These are phyloP conservation scores for Diadromus collaris DNA, from an alignment of 2,888 invertebrate genomes.

Conservation along the genomic window DNA sequence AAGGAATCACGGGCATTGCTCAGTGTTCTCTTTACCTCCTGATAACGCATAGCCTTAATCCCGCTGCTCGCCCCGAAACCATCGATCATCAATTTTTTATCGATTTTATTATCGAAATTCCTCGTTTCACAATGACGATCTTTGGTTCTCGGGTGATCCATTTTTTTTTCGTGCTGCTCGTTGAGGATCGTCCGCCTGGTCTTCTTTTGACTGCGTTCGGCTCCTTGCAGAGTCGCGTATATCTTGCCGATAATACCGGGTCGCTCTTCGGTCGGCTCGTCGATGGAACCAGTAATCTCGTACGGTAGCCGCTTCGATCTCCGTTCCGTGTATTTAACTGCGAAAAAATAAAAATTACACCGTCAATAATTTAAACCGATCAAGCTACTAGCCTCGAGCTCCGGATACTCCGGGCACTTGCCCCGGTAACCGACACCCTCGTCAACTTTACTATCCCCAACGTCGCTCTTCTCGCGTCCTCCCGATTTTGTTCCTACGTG, in stretches of 20 bases:
- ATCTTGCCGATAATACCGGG: slow-evolving; percentile 41
- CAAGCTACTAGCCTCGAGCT: not conserved
- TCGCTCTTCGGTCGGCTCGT: slow-evolving; percentile 9
- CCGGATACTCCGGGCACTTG: slow-evolving; percentile 25
- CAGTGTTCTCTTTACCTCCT: slow-evolving; percentile 21
- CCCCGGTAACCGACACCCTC: slow-evolving; percentile 22
- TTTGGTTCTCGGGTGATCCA: not conserved
- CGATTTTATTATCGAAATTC: not conserved
- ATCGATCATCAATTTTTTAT: slow-evolving; percentile 12
- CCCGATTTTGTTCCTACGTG: slow-evolving; percentile 29
- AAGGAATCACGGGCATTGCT: slow-evolving; percentile 36
- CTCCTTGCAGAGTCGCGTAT: slow-evolving; percentile 36
- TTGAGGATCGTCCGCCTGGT: not conserved
- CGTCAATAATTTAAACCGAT: slow-evolving; percentile 26
- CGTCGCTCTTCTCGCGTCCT: slow-evolving; percentile 14
- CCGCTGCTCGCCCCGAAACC: slow-evolving; percentile 28
- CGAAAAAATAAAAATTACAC: slow-evolving; percentile 8
- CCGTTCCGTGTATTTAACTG: slow-evolving; percentile 32
- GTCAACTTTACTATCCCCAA: slow-evolving; percentile 11
- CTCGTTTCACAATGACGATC: not conserved
- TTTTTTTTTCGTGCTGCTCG: slow-evolving; percentile 5
- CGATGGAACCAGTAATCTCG: slow-evolving; percentile 19
- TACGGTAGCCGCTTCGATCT: slow-evolving; percentile 4
- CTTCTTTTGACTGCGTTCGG: slow-evolving; percentile 36
- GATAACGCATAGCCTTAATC: slow-evolving; percentile 33